Base-by-base conservation (phyloP, 2,888 invertebrate species). In the Rotaria macrura region DNA sequence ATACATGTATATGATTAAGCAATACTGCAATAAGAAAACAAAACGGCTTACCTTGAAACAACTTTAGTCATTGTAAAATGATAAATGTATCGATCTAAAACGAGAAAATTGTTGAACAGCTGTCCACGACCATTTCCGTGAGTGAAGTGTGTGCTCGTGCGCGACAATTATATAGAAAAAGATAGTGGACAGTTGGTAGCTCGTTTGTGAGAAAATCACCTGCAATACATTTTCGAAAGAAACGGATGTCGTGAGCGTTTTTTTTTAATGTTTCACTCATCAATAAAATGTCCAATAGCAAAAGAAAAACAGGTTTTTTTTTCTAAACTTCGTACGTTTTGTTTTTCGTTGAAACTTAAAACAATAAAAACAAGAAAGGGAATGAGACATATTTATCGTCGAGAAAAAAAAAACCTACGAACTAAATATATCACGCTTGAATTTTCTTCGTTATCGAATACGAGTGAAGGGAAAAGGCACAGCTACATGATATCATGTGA, bases 61-160 rank as follows among this genome's bases (percentile, higher is more conserved):
- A 65, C 20, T 65, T 34, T 65, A 4, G 65, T 65, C 65, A 65
- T 65, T 29, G 14, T 65, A 12, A 65, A 65, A 65, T 65, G 65
- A 65, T 65, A 65, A 65, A 65, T 65, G 65, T 65, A 34, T 65
- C 65, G 65, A 65, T 65, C 65, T 65, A 34, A 65, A 65, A 65
- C 1, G 17, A 65, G 29, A 65, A 65, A 65, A 65, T 65, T 65
- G 38, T 65, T 65, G 65, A 65, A 34, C 65, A 65, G 65, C 65
- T 65, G 65, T 34, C 34, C 38, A 34, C n/a, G 20, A 65, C 65
- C 65, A 65, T 65, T 65, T 65, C 38, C 65, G 65, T 65, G 65
- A 65, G 65, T 65, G 65, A 65, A 65, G 65, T 65, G 65, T 65
- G 65, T 65, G 34, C 34, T 65, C 65, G 65, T 65, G 65, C 34